Percentiles rank a stretch among this genome's conserved stretches.
Conservation (phyloP, 2,888 invertebrate species). For the Saturnia japonica region DNA sequence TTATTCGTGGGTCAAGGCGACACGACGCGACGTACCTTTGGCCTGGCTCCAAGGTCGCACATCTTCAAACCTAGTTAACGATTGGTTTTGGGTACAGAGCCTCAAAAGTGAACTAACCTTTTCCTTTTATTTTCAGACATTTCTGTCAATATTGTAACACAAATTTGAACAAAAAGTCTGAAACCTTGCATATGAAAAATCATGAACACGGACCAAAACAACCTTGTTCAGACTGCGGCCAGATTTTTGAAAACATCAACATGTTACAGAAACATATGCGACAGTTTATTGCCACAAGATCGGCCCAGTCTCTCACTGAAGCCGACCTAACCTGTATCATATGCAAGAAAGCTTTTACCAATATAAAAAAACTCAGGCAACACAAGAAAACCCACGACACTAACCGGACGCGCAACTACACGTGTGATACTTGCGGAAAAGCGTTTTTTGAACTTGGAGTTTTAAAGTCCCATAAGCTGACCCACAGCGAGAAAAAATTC, state of each 20-base stretch:
- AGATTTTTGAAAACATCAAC: neutral
- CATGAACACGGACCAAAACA: neutral
- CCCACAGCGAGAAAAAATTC: neutral
- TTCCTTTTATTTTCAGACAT: neutral
- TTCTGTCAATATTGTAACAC: conserved; percentile 12
- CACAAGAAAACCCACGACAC: conserved; percentile 10
- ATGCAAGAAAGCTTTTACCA: conserved; percentile 3
- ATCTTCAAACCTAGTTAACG: too few species aligned
- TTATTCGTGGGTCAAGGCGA: too few species aligned
- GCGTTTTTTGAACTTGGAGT: conserved; percentile 1
- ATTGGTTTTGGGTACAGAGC: too few species aligned
- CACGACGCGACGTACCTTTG: too few species aligned
- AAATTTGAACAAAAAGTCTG: neutral
- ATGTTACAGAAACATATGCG: conserved; percentile 8
- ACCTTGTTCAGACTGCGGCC: conserved; percentile 12
- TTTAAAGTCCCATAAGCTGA: conserved; percentile 6
- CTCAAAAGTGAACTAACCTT: too few species aligned
- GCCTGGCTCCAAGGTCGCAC: too few species aligned
- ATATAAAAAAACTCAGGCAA: neutral
- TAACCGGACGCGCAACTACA: conserved; percentile 14
- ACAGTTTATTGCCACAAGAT: neutral
- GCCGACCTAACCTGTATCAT: conserved; percentile 6
- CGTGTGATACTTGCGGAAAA: conserved; percentile 15
- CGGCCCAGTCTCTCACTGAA: neutral
- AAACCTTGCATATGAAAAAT: neutral